Percentiles rank a stretch among this genome's conserved stretches.
Conservation (phyloP, 2,888 invertebrate genomes). For the Caenorhabditis sp. region DNA sequence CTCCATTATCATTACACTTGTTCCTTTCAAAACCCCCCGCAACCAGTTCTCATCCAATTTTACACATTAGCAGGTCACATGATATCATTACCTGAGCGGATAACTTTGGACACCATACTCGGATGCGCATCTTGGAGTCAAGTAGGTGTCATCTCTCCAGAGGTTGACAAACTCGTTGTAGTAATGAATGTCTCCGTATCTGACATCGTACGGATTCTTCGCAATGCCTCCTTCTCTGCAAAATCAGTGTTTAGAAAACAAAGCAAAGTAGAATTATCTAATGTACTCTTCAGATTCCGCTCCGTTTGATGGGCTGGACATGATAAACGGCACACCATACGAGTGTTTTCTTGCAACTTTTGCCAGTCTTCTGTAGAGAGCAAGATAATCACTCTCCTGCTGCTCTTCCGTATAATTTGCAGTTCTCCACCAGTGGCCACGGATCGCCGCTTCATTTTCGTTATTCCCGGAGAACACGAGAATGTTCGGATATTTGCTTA, state of each 20-base stretch:
- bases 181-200: conserved; percentile 91
- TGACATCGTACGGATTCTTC: conserved; percentile 86
- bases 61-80: too few species aligned
- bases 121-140: conserved; percentile 90
- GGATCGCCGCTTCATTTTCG: conserved; percentile 90
- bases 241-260: not conserved
- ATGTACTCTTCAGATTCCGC: conserved; percentile 79
- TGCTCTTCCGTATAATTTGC: conserved; percentile 53
- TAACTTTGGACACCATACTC: conserved; percentile 96
- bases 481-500: conserved; percentile 90
- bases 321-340: conserved; percentile 80
- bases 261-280: not conserved
- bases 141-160: conserved; percentile 88
- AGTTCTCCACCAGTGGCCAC: conserved; percentile 61
- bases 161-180: conserved; percentile 88
- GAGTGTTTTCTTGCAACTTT: conserved; percentile 5
- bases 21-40: not conserved
- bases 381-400: conserved; percentile 78
- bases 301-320: conserved; percentile 94
- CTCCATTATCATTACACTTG: not conserved
- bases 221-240: conserved; percentile 85
- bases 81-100: conserved; percentile 81
- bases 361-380: conserved; percentile 83
- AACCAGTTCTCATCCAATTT: too few species aligned
- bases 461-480: conserved; percentile 95